A percentile compares a stretch with the other conserved stretches of the same genome.
Conservation (phyloP, 2,888 invertebrate genomes). For the Heliconius ismenius region DNA sequence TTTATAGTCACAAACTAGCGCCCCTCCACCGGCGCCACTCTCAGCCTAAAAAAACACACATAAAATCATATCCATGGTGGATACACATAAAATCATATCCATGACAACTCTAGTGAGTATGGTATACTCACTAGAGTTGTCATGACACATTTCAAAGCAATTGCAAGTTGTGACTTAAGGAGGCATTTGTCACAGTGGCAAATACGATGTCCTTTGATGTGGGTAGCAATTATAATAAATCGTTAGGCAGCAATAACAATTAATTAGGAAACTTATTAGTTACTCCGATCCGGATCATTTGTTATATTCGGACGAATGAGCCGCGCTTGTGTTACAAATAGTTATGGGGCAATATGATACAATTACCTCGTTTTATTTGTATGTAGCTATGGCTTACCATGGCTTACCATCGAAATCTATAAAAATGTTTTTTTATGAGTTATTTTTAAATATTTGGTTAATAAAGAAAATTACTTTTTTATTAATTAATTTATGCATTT, state of each 20-base stretch:
- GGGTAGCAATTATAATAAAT: conserved; percentile 45
- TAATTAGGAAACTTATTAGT: conserved; percentile 68
- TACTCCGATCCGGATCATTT: conserved; percentile 50
- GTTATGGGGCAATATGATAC: conserved; percentile 13
- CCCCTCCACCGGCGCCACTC: too few relatives aligned
- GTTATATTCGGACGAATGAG: conserved; percentile 51
- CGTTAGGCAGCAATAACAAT: conserved; percentile 62
- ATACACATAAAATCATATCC: background rate
- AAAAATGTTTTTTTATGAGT: background rate
- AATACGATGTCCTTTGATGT: conserved; percentile 40
- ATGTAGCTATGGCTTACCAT: background rate
- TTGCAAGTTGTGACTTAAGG: conserved; percentile 10
- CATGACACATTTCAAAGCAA: conserved; percentile 11
- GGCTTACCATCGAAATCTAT: too few relatives aligned
- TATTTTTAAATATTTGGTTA: background rate
- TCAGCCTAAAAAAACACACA: background rate
- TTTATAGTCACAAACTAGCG: too few relatives aligned
- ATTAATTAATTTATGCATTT: too few relatives aligned
- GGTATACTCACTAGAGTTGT: background rate
- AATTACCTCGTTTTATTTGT: background rate
- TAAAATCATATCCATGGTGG: background rate
- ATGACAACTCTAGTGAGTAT: too few relatives aligned
- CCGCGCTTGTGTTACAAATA: conserved; percentile 25
- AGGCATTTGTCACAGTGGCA: conserved; percentile 35
- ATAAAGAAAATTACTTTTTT: too few relatives aligned